Evolutionary conservation across 2,888 invertebrate genomes (phyloP), one percentile per base, ranked within the genome.

Genomic region (Dasysyrphus tricinctus): DNA sequence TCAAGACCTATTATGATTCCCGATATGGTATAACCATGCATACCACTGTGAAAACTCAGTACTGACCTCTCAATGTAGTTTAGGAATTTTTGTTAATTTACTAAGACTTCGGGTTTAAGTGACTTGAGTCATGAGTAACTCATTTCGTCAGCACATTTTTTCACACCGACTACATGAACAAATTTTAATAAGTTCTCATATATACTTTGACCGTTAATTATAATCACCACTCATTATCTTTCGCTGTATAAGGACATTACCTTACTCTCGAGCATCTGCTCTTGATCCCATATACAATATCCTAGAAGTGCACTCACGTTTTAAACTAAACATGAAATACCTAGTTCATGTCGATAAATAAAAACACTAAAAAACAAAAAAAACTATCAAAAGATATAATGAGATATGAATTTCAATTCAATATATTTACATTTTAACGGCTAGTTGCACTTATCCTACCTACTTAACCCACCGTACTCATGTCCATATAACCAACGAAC

Each of bases 341-440:
- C 49, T 49, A 63, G 34, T 61, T 56, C 70, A 72, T 63, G 42
- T 59, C 74, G 59, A 80, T 74, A 74, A 59, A 76, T 14, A 42
- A 61, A 24, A 59, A 37, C 5, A n/a, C 11, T 12, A 37, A 16
- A 39, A n/a, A n/a, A n/a, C n/a, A 3, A 37, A 37, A 59, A 59
- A 42, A 56, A 69, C 69, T 70, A 29, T 47, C 63, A 61, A 63
- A 75, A 74, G 73, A 65, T 79, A 83, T 79, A 83, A 79, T 79
- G 59, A 57, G 39, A 74, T 56, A 42, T 72, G 56, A 69, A 76
- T 47, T 76, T 49, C 9, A 56, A 16, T 54, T 39, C n/a, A 70
- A 65, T 49, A 65, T 49, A 84, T 84, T 84, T 59, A 16, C 84
- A 84, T 84, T 76, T 84, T 76, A 84, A 76, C 80, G 63, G 79